Evolutionary conservation across 2,888 invertebrate genomes (phyloP).

Genomic region (Metalampra italica): DNA sequence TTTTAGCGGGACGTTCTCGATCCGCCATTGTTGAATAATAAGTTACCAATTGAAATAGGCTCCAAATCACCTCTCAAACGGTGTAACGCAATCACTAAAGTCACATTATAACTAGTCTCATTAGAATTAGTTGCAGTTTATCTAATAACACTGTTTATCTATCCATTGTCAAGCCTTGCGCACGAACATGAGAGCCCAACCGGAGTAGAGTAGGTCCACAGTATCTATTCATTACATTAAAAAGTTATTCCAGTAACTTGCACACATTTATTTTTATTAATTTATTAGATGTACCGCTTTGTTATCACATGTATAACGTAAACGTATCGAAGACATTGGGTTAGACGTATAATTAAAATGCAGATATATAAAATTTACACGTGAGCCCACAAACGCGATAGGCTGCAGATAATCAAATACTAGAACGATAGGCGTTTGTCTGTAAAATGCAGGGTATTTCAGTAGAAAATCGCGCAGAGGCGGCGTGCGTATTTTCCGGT

Average conservation of each 20-base stretch:
- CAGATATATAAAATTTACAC: constrained; percentile 1
- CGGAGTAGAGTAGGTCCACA: constrained; percentile 3
- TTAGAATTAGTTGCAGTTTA: constrained; percentile 13
- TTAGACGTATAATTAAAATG: constrained; percentile 11
- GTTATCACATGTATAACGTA: constrained; percentile 25
- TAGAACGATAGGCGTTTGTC: constrained; percentile 40
- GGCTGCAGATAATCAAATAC: constrained; percentile 24
- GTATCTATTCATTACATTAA: constrained; percentile 13
- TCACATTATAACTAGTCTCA: constrained; percentile 33
- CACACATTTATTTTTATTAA: not conserved
- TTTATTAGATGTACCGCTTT: not conserved
- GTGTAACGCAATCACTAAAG: constrained; percentile 8
- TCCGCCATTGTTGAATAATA: constrained; percentile 76
- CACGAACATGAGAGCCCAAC: constrained; percentile 5
- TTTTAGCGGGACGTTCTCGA: constrained; percentile 78
- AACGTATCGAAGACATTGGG: constrained; percentile 52
- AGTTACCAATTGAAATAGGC: constrained; percentile 42
- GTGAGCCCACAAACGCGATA: constrained; percentile 17
- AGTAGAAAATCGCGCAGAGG: constrained; percentile 68
- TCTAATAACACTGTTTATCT: constrained; percentile 26
- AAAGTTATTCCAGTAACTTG: constrained; percentile 11
- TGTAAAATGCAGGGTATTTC: constrained; percentile 58
- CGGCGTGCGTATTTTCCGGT: constrained; percentile 62
- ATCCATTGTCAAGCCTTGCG: constrained; percentile 28
- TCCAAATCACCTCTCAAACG: constrained; percentile 35